These are phyloP conservation scores for Deilephila elpenor DNA, from an alignment of 2,888 invertebrate species.

Conservation along the genomic window DNA sequence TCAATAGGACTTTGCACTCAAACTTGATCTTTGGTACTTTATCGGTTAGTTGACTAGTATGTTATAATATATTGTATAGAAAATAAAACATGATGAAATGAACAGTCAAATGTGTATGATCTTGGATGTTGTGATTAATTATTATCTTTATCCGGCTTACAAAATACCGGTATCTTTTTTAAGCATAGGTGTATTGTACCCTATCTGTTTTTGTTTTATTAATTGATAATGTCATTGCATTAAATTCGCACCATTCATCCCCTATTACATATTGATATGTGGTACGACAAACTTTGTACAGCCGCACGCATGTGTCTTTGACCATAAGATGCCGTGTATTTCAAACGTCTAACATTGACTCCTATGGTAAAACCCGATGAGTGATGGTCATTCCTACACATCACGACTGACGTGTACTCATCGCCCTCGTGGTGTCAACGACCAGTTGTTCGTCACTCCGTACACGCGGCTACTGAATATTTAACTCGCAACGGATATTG, in stretches of 20 bases:
- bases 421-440: conserved; percentile 39
- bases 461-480: conserved; percentile 56
- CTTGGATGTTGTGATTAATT: too few relatives aligned
- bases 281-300: too few relatives aligned
- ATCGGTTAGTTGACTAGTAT: neutral
- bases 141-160: too few relatives aligned
- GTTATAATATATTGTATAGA: neutral
- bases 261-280: too few relatives aligned
- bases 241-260: too few relatives aligned
- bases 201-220: too few relatives aligned
- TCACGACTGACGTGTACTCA: conserved; percentile 24
- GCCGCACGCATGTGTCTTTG: too few relatives aligned
- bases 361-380: conserved; percentile 18
- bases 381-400: neutral
- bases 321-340: neutral
- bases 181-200: too few relatives aligned
- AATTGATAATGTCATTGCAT: too few relatives aligned
- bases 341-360: neutral
- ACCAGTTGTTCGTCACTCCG: conserved; percentile 41
- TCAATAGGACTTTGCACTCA: neutral
- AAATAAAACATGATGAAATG: too few relatives aligned
- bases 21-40: conserved; percentile 1
- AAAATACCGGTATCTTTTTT: too few relatives aligned
- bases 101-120: too few relatives aligned
- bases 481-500: conserved; percentile 51